A percentile compares a stretch with the other conserved stretches of the same genome.
These are phyloP conservation scores for Stegodyphus dumicola DNA, from an alignment of 1,140 invertebrate species.

Conservation along the genomic window DNA sequence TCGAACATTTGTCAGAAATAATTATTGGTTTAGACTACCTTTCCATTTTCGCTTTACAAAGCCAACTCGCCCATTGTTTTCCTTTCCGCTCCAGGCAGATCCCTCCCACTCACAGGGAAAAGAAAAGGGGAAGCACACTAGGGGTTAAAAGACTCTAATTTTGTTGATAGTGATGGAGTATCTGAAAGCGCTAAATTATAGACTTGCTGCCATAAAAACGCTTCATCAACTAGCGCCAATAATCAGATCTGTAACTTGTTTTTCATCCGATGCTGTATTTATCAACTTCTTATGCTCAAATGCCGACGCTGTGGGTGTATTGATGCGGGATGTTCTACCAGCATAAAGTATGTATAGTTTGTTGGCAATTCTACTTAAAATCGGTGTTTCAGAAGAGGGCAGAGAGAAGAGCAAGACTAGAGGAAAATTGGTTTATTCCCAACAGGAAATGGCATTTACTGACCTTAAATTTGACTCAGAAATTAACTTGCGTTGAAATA, in stretches of 20 bases:
- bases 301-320: neutral
- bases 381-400: too few relatives aligned
- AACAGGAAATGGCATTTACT: too few relatives aligned
- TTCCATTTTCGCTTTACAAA: neutral
- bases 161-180: constrained; percentile 51
- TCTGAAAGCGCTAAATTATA: constrained; percentile 48
- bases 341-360: too few relatives aligned
- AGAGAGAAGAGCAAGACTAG: too few relatives aligned
- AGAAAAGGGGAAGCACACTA: neutral
- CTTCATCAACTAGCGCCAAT: constrained; percentile 42
- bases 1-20: constrained; percentile 3
- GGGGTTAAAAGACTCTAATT: constrained; percentile 44
- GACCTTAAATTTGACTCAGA: too few relatives aligned
- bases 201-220: constrained; percentile 10
- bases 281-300: constrained; percentile 2
- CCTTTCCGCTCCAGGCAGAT: neutral
- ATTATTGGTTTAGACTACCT: neutral
- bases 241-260: constrained; percentile 29
- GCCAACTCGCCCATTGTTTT: neutral
- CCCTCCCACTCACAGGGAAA: constrained; percentile 31
- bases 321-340: neutral
- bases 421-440: too few relatives aligned
- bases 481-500: too few relatives aligned
- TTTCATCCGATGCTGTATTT: constrained; percentile 16
- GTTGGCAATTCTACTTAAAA: too few relatives aligned